Conservation (phyloP, 2,113 vertebrate genomes). For the Podiceps cristatus region DNA sequence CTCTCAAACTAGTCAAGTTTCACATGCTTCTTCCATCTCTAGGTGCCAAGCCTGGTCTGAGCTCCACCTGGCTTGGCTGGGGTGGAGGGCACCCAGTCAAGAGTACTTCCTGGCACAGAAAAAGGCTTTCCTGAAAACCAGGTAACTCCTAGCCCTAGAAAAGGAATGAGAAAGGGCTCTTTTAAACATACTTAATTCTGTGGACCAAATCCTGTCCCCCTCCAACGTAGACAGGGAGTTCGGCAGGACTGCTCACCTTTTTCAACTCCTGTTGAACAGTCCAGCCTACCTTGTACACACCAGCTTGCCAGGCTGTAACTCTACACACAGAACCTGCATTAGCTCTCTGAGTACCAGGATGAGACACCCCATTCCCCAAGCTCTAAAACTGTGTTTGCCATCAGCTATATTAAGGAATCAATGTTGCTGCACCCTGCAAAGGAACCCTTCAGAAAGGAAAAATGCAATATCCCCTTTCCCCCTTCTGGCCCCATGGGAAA, state of each 20-base stretch:
- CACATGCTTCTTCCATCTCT: background rate
- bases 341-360: background rate
- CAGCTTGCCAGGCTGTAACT: background rate
- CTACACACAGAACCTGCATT: background rate
- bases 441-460: background rate
- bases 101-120: background rate
- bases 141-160: background rate
- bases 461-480: background rate
- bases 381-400: background rate
- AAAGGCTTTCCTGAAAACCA: background rate
- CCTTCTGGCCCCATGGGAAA: background rate
- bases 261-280: background rate
- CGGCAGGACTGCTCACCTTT: background rate
- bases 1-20: background rate
- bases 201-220: background rate
- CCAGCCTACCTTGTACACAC: background rate
- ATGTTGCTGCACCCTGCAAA: background rate
- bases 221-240: fast-evolving
- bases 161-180: background rate
- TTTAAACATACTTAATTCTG: background rate
- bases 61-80: background rate
- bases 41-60: background rate
- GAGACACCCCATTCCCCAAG: background rate
- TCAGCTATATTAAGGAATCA: background rate
- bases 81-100: background rate